Evolutionary conservation across 2,888 invertebrate species (phyloP).

Genomic region (Megamerina dolium): DNA sequence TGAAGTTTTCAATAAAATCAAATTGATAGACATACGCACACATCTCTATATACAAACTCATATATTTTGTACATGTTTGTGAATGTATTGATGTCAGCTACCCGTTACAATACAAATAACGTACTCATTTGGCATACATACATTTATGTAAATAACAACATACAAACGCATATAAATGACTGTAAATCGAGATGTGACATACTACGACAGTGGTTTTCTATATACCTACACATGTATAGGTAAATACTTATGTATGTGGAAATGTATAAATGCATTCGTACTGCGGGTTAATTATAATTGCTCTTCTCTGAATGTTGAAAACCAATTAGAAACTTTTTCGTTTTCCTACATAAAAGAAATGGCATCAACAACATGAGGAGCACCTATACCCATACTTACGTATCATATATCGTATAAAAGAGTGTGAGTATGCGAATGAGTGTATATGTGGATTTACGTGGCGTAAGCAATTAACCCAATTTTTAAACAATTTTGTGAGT

Average conservation of each 20-base stretch:
- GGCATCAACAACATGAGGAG: too few species aligned
- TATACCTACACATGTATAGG: background rate
- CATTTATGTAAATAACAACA: too few species aligned
- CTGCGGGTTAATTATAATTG: background rate
- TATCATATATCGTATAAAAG: background rate
- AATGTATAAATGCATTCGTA: background rate
- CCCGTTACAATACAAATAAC: too few species aligned
- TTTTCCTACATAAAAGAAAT: too few species aligned
- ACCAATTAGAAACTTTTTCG: conserved; percentile 24
- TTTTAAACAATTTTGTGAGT: background rate
- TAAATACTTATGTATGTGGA: background rate
- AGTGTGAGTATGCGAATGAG: background rate
- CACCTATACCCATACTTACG: background rate
- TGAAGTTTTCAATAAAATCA: too few species aligned
- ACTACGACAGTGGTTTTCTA: too few species aligned
- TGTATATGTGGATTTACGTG: background rate
- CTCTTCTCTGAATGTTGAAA: conserved; percentile 12
- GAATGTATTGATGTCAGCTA: too few species aligned
- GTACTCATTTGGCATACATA: too few species aligned
- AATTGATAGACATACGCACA: too few species aligned
- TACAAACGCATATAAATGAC: background rate
- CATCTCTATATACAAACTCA: too few species aligned
- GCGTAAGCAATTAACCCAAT: conserved; percentile 6
- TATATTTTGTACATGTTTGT: too few species aligned
- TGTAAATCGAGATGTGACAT: too few species aligned